Percentiles rank a stretch among this genome's conserved stretches.
These are phyloP conservation scores for Syritta pipiens DNA, from an alignment of 2,888 invertebrate genomes.

Conservation along the genomic window DNA sequence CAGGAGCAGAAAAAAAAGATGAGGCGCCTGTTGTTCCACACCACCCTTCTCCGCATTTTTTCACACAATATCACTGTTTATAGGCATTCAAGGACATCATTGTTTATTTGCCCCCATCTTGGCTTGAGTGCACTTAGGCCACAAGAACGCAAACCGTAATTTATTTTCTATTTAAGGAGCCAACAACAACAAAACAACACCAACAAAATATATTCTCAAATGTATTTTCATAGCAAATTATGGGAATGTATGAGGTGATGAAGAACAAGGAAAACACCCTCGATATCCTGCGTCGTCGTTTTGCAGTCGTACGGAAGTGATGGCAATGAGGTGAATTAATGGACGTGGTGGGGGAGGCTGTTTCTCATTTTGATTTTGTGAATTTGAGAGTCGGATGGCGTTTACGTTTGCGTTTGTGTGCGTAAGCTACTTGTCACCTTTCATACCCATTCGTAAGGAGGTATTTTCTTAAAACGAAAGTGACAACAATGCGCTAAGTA, in stretches of 20 bases:
- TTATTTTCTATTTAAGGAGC: not conserved
- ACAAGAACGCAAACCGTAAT: not conserved
- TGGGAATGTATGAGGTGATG: not conserved
- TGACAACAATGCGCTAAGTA: slow-evolving; percentile 15
- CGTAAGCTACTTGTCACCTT: slow-evolving; percentile 3
- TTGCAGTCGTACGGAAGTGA: not conserved
- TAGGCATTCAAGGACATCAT: not conserved
- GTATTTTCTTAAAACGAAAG: not conserved
- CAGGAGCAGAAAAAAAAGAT: too few relatives aligned
- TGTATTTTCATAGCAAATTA: not conserved
- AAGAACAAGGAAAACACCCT: not conserved
- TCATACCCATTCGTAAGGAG: not conserved
- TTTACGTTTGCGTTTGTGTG: too few relatives aligned
- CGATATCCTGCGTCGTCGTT: not conserved
- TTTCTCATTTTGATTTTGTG: not conserved
- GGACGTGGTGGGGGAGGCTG: not conserved
- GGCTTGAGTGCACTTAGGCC: not conserved
- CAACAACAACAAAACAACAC: too few relatives aligned
- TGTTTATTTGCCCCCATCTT: not conserved
- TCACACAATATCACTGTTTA: not conserved
- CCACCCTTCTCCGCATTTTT: not conserved
- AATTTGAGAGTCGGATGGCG: not conserved
- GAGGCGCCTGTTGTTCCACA: too few relatives aligned
- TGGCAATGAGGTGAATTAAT: not conserved
- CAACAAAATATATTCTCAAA: not conserved